phyloP scores from a whole-genome alignment of 92 coral and sea anemone genomes.

The Montipora capitata region DNA sequence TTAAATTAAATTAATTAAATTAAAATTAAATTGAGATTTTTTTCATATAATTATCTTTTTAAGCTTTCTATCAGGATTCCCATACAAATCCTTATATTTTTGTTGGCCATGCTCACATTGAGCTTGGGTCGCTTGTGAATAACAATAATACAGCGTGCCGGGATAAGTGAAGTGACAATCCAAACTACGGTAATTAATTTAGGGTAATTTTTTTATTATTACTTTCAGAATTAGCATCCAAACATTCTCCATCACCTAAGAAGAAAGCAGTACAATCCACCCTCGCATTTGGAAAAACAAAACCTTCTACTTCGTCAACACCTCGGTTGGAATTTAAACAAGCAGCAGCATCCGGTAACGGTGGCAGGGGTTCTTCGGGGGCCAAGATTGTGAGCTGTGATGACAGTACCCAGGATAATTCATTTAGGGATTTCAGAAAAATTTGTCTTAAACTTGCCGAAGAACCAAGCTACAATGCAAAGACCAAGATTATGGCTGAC shows the following conservation, averaged over 20 bases:
- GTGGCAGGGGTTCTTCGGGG: constrained; percentile 15
- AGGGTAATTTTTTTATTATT: background rate
- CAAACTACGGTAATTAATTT: no score
- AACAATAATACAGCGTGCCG: no score
- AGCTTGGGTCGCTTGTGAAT: no score
- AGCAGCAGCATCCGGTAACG: constrained; percentile 4
- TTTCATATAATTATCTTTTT: no score
- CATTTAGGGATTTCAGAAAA: constrained; percentile 88
- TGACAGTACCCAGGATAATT: constrained; percentile 69
- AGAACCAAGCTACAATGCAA: constrained; percentile 98
- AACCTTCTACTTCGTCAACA: constrained; percentile 14
- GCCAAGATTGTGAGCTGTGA: constrained; percentile 21
- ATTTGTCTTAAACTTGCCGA: constrained; percentile 88
- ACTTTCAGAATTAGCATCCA: constrained; percentile 13
- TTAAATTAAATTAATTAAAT: no score
- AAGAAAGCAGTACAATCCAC: constrained; percentile 45
- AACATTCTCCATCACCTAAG: constrained; percentile 26
- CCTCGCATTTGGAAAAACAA: constrained; percentile 31
- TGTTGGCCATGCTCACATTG: no score
- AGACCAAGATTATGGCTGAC: constrained; percentile 84
- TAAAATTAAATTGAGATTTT: no score
- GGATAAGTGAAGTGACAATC: no score
- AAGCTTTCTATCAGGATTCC: no score
- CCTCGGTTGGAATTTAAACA: constrained; percentile 21
- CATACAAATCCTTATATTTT: no score